A percentile compares a stretch with the other conserved stretches of the same genome.
These are phyloP conservation scores for Apogon talboti DNA, from an alignment of 2,797 vertebrate species.

Conservation along the genomic window DNA sequence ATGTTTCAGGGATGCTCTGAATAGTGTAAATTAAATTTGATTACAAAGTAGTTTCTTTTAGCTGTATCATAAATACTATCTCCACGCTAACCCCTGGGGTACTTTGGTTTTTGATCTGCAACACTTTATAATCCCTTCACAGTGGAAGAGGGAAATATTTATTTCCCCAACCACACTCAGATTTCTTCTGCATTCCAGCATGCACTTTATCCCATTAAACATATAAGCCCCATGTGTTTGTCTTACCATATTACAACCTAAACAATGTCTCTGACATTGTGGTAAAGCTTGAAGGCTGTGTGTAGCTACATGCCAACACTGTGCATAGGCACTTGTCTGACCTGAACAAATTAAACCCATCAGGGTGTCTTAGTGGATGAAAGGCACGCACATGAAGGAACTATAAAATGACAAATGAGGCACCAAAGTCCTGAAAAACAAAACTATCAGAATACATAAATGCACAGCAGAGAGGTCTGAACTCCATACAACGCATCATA, in stretches of 20 bases:
- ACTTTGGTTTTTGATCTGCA: slow-evolving; percentile 47
- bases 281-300: slow-evolving; percentile 46
- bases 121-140: slow-evolving; percentile 38
- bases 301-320: slow-evolving; percentile 14
- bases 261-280: slow-evolving; percentile 59
- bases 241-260: slow-evolving; percentile 50
- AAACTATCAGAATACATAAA: not conserved
- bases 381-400: slow-evolving; percentile 9
- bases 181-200: slow-evolving; percentile 51
- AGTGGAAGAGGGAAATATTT: slow-evolving; percentile 29
- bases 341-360: slow-evolving; percentile 56
- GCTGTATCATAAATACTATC: slow-evolving; percentile 55
- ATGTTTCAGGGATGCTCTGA: slow-evolving; percentile 53
- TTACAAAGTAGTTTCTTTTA: slow-evolving; percentile 65
- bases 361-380: slow-evolving; percentile 39
- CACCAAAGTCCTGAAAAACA: not conserved
- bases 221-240: slow-evolving; percentile 70
- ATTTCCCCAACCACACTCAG: slow-evolving; percentile 40
- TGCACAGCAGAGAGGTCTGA: too few relatives aligned
- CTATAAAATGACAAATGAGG: not conserved
- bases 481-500: too few relatives aligned
- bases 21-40: slow-evolving; percentile 71
- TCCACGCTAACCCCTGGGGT: slow-evolving; percentile 19
- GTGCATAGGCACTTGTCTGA: slow-evolving; percentile 44
- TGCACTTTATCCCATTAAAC: slow-evolving; percentile 46